phyloP scores from a whole-genome alignment of 2,888 invertebrate species.

The Drosophila diplacantha region DNA sequence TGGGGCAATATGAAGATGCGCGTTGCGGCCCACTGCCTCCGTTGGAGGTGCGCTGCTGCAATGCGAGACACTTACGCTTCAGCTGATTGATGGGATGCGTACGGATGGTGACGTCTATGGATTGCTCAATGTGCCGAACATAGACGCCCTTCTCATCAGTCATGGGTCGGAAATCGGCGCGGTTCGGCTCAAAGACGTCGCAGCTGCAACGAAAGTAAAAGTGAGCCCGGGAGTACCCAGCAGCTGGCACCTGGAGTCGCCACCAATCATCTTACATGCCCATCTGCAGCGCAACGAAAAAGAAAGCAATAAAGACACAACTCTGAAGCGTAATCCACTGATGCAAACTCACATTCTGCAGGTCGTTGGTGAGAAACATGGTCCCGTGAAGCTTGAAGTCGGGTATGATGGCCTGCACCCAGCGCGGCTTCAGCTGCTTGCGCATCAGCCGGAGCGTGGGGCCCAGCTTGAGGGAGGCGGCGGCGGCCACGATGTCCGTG shows the following conservation, averaged over 20 bases:
- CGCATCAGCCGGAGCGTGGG: constrained; percentile 84
- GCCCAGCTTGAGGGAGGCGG: constrained; percentile 81
- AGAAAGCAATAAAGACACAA: constrained; percentile 1
- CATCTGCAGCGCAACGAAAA: constrained; percentile 49
- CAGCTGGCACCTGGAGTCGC: neutral
- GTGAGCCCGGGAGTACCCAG: constrained; percentile 13
- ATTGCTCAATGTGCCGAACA: constrained; percentile 90
- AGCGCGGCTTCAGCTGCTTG: constrained; percentile 83
- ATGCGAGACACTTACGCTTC: constrained; percentile 74
- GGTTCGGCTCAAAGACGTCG: constrained; percentile 88
- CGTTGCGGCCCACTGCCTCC: constrained; percentile 58
- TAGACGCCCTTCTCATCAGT: constrained; percentile 87
- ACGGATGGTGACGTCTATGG: constrained; percentile 88
- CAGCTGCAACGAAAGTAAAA: constrained; percentile 80
- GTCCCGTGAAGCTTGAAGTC: constrained; percentile 89
- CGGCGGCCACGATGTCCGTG: constrained; percentile 82
- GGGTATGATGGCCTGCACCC: constrained; percentile 87
- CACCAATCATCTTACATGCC: constrained; percentile 54
- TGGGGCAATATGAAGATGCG: constrained; percentile 47
- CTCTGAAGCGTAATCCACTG: neutral
- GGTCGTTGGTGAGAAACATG: constrained; percentile 87
- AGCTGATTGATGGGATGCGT: constrained; percentile 81
- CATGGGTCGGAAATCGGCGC: constrained; percentile 88
- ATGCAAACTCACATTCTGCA: constrained; percentile 84
- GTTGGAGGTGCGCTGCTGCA: constrained; percentile 62